Conservation (phyloP, 2,888 invertebrate species). For the Cryptophagus acutangulus region DNA sequence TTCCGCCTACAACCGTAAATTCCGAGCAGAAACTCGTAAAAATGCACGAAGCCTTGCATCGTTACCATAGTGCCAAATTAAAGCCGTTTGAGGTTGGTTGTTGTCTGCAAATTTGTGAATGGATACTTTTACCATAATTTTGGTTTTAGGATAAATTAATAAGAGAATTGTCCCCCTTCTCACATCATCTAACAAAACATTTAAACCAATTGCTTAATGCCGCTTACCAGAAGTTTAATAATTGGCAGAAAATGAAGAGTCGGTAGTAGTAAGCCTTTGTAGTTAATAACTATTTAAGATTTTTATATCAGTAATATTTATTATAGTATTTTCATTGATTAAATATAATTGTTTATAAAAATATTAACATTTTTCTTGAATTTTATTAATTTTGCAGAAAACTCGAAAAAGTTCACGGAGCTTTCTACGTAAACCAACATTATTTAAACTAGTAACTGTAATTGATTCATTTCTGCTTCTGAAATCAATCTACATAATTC, state of each 20-base stretch:
- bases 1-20: constrained; percentile 71
- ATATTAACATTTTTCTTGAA: no score
- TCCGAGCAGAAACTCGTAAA: constrained; percentile 75
- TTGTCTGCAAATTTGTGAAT: background rate
- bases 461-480: constrained; percentile 1
- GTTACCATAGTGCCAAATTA: constrained; percentile 82
- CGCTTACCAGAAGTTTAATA: constrained; percentile 78
- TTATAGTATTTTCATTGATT: no score
- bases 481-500: background rate
- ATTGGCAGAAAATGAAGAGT: constrained; percentile 65
- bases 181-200: constrained; percentile 77
- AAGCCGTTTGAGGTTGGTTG: constrained; percentile 72
- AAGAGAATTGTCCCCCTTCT: constrained; percentile 73
- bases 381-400: no score
- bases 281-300: no score
- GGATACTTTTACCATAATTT: constrained; percentile 22
- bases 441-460: no score
- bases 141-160: constrained; percentile 75
- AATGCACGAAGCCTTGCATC: constrained; percentile 84
- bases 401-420: no score
- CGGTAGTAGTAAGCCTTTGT: constrained; percentile 31
- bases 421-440: no score
- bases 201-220: constrained; percentile 81
- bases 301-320: no score
- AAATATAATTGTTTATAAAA: no score